phyloP scores from a whole-genome alignment of 92 coral and sea anemone species.

The Umimayanthus chanpuru region DNA sequence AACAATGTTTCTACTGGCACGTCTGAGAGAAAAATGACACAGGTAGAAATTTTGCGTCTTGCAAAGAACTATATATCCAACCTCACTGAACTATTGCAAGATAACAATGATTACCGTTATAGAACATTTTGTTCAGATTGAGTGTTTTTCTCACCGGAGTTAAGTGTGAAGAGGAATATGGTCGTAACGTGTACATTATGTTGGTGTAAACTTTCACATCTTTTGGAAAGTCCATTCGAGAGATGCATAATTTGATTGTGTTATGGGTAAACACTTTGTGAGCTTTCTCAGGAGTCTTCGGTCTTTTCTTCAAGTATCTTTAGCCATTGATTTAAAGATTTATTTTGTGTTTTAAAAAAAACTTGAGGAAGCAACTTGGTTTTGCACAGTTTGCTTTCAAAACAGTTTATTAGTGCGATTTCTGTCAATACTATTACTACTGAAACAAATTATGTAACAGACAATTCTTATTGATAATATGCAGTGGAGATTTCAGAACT shows the following conservation, averaged over 20 bases:
- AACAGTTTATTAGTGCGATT: neutral
- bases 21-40: conserved; percentile 91
- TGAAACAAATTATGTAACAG: neutral
- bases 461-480: neutral
- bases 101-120: conserved; percentile 62
- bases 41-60: conserved; percentile 94
- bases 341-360: neutral
- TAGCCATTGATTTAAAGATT: neutral
- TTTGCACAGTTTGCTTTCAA: neutral
- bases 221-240: neutral
- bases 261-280: neutral
- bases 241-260: neutral
- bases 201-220: conserved; percentile 12
- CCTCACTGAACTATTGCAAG: conserved; percentile 78
- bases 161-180: neutral
- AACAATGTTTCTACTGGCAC: conserved; percentile 63
- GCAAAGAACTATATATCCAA: conserved; percentile 95
- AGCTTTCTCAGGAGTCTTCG: neutral
- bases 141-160: neutral
- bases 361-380: neutral
- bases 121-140: conserved; percentile 57
- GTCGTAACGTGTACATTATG: neutral
- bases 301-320: neutral
- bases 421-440: neutral
- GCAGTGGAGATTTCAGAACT: neutral